Base-by-base conservation (phyloP, 2,113 vertebrate species). In the Elephantulus edwardii region DNA sequence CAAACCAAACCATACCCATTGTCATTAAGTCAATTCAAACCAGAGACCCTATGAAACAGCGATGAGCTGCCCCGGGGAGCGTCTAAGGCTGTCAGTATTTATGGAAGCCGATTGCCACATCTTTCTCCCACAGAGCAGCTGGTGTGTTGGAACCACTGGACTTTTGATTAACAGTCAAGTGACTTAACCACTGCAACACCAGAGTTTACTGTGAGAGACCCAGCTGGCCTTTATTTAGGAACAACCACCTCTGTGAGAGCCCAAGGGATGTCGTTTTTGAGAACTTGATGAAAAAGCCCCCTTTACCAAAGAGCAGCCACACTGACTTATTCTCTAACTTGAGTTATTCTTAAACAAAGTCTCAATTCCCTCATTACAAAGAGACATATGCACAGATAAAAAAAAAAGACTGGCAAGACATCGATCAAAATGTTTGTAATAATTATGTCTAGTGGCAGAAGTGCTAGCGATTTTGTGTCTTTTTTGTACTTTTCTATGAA, bases 391-490 rank as follows among this genome's bases (percentile, higher is more conserved):
- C 68, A 64, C 48, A 50, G 48, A 8, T 64, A 64, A 12, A 77
- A 38, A 76, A 60, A 70, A 91, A 56, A 87, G 48, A 66, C 78
- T 87, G 62, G 42, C 26, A 94, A 83, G 89, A 78, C 8, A 83
- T 60, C 46, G 33, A 79, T 44, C 72, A 66, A 33, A 46, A 40
- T 72, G 46, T 70, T 80, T 72, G 40, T 77, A 79, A 82, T 74
- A 33, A 66, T 35, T 81, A 38, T 64, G n/a, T 88, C 83, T 11
- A 83, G 33, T 72, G 56, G 68, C 40, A 0, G 33, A 70, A 89
- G 42, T 90, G 89, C 46, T 91, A 50, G 50, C 62, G 86, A 77
- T 68, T 89, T 86, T 42, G 46, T 71, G 78, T 86, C 75, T 91
- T 86, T 16, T 71, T 83, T 83, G 13, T 40, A 54, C 35, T 79